Conservation (phyloP, 2,888 invertebrate species). For the Drymonia ruficornis region DNA sequence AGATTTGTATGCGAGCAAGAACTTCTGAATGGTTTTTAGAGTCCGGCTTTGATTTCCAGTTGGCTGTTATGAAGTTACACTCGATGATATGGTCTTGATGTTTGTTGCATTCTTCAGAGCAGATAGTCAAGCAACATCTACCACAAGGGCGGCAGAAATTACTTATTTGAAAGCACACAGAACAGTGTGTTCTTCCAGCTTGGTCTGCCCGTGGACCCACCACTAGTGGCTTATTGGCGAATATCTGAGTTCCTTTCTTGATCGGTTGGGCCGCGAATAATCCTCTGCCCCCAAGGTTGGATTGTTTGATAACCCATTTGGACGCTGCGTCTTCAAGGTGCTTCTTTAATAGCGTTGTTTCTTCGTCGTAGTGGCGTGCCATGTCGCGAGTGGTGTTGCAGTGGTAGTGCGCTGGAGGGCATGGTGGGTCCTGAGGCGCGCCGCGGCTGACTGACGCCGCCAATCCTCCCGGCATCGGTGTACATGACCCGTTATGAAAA, state of each 20-base stretch:
- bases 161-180: slow-evolving; percentile 84
- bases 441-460: slow-evolving; percentile 61
- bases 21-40: slow-evolving; percentile 35
- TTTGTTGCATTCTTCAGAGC: slow-evolving; percentile 85
- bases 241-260: slow-evolving; percentile 86
- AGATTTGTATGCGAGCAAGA: slow-evolving; percentile 54
- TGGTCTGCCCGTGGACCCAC: slow-evolving; percentile 86
- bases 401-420: slow-evolving; percentile 35
- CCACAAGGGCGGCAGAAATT: slow-evolving; percentile 76
- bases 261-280: slow-evolving; percentile 87
- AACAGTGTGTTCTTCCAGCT: slow-evolving; percentile 83
- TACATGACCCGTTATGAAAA: slow-evolving; percentile 74
- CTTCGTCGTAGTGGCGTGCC: slow-evolving; percentile 27
- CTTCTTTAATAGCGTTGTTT: slow-evolving; percentile 28
- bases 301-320: slow-evolving; percentile 85
- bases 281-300: slow-evolving; percentile 88
- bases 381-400: slow-evolving; percentile 37
- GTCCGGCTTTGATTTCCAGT: slow-evolving; percentile 69
- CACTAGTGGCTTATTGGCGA: slow-evolving; percentile 87
- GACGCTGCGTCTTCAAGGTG: slow-evolving; percentile 33
- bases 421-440: slow-evolving; percentile 44
- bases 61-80: slow-evolving; percentile 85
- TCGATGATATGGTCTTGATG: slow-evolving; percentile 82
- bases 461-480: slow-evolving; percentile 48
- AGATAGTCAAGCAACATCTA: slow-evolving; percentile 87